Percentiles rank a stretch among this genome's conserved stretches.
Evolutionary conservation across 1,140 invertebrate genomes (phyloP).

Genomic region (Sycophaga agraensis): DNA sequence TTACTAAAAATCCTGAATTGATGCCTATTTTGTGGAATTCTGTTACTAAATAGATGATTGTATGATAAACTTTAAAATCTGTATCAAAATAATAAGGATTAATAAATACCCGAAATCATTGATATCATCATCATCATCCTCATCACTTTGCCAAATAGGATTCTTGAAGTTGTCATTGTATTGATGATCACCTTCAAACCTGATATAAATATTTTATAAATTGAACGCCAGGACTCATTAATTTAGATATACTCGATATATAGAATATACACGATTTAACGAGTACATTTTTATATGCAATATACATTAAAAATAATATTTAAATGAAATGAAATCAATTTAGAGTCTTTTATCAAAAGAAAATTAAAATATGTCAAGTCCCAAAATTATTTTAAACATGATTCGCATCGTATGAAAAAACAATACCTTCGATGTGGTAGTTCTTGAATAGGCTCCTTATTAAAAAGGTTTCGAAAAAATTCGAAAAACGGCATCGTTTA

Average conservation of each 20-base stretch:
- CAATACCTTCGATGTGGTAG: not conserved
- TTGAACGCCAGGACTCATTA: not conserved
- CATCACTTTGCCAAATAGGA: conserved; percentile 48
- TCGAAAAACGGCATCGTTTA: conserved; percentile 43
- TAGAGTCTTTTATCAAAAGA: not conserved
- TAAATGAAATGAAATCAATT: too few relatives aligned
- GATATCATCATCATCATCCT: conserved; percentile 41
- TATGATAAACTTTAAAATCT: not conserved
- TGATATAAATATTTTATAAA: conserved; percentile 24
- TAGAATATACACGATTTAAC: too few relatives aligned
- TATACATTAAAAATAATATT: too few relatives aligned
- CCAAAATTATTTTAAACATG: not conserved
- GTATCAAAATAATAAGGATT: not conserved
- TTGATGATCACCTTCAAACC: conserved; percentile 31
- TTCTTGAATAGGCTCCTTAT: conserved; percentile 15
- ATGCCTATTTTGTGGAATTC: conserved; percentile 16
- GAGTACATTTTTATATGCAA: too few relatives aligned
- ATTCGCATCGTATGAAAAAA: conserved; percentile 16
- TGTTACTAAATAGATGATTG: conserved; percentile 14
- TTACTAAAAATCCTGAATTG: conserved; percentile 43
- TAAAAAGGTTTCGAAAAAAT: conserved; percentile 43
- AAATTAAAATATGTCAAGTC: not conserved
- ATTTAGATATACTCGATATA: not conserved
- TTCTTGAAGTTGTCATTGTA: conserved; percentile 40
- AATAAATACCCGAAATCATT: conserved; percentile 39